Conservation (phyloP, 2,113 vertebrate species). For the Scomber japonicus region DNA sequence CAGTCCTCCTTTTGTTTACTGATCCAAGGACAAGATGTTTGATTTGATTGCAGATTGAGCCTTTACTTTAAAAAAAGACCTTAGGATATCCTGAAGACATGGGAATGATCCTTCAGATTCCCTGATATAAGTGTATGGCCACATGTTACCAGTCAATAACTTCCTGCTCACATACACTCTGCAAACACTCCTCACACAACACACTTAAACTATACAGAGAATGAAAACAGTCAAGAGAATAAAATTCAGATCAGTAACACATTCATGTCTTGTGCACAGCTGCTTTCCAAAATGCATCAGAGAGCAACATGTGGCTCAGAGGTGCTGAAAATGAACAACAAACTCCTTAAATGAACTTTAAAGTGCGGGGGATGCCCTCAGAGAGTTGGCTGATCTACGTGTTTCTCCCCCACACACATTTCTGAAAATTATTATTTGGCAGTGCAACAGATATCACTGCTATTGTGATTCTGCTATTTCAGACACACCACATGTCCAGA, state of each 20-base stretch:
- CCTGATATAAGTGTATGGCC: no score
- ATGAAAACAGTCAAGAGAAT: not conserved
- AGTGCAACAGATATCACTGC: not conserved
- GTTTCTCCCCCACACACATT: not conserved
- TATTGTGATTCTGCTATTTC: slow-evolving; percentile 26
- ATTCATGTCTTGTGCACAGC: slow-evolving; percentile 10
- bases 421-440: slow-evolving; percentile 18
- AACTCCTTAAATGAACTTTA: slow-evolving; percentile 2
- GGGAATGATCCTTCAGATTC: not conserved
- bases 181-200: not conserved
- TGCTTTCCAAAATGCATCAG: slow-evolving; percentile 17
- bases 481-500: slow-evolving; percentile 32
- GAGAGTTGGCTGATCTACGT: not conserved
- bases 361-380: not conserved
- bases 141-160: no score
- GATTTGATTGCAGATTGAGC: not conserved
- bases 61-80: not conserved
- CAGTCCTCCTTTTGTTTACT: no score
- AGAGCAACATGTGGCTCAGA: slow-evolving; percentile 5
- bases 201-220: not conserved
- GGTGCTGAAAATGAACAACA: slow-evolving; percentile 26
- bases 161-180: not conserved
- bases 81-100: not conserved
- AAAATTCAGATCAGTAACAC: slow-evolving; percentile 3
- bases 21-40: no score